Conservation (phyloP, 2,113 vertebrate species). For the Lophochroa leadbeateri region DNA sequence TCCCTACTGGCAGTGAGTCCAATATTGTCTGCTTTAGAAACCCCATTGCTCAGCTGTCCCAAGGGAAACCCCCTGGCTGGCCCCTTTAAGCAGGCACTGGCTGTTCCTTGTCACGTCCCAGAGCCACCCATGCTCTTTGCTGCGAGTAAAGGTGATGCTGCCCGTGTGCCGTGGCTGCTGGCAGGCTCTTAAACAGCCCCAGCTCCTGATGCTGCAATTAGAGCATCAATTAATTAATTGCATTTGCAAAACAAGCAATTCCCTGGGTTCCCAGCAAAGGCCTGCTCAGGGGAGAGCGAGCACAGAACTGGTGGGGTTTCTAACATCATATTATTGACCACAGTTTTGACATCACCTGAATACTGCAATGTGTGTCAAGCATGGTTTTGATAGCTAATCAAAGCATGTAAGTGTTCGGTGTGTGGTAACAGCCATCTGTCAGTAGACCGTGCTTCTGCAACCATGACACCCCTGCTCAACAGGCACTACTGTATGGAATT, state of each 20-base stretch:
- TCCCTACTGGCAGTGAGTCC: neutral
- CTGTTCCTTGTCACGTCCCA: neutral
- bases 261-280: neutral
- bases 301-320: neutral
- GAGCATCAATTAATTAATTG: neutral
- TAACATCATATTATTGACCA: neutral
- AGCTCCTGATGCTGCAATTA: neutral
- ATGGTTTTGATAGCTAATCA: constrained; percentile 28
- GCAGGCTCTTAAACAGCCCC: neutral
- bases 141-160: neutral
- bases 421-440: constrained; percentile 4
- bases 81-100: neutral
- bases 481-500: neutral
- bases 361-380: neutral
- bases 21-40: neutral
- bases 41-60: neutral
- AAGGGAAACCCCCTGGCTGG: neutral
- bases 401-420: neutral
- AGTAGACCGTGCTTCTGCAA: neutral
- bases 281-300: neutral
- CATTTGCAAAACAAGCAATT: neutral
- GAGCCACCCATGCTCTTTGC: accelerated
- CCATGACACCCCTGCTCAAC: accelerated
- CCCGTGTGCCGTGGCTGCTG: neutral
- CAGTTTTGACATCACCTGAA: neutral